A percentile compares a stretch with the other conserved stretches of the same genome.
phyloP scores from a whole-genome alignment of 1,140 invertebrate species.

The Bathynomus jamesi region DNA sequence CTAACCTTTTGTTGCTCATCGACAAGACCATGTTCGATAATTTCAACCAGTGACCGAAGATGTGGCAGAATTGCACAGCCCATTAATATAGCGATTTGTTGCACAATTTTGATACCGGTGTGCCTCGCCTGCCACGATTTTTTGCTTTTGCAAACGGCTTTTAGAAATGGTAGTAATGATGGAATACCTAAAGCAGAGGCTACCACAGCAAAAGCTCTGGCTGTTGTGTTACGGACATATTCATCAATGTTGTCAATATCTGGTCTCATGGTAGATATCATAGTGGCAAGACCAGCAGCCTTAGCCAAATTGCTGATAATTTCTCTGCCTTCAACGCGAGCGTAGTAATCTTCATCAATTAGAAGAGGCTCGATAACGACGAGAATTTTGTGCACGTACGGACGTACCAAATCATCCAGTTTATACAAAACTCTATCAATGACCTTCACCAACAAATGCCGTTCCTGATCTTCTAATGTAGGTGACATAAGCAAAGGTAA shows the following conservation, averaged over 20 bases:
- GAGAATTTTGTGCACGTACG: conserved; percentile 98
- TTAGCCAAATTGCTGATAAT: conserved; percentile 99
- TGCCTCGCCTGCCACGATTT: conserved; percentile 99
- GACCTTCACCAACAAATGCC: conserved; percentile 98
- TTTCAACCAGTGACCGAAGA: conserved; percentile 95
- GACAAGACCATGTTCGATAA: conserved; percentile 90
- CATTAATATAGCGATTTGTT: conserved; percentile 99
- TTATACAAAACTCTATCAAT: conserved; percentile 99
- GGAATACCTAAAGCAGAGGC: conserved; percentile 98
- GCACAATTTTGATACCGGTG: conserved; percentile 99
- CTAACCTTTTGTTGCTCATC: conserved; percentile 70
- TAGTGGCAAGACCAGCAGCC: conserved; percentile 98
- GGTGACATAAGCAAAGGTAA: conserved; percentile 97
- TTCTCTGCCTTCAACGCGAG: conserved; percentile 96
- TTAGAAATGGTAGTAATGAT: conserved; percentile 93
- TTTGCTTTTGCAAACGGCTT: conserved; percentile 98
- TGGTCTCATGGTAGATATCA: conserved; percentile 99
- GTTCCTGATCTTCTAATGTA: conserved; percentile 96
- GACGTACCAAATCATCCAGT: conserved; percentile 94
- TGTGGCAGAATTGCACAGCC: conserved; percentile 98
- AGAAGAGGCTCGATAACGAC: conserved; percentile 98
- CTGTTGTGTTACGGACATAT: conserved; percentile 98
- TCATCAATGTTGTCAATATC: conserved; percentile 99
- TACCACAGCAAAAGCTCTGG: conserved; percentile 97
- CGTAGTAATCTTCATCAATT: conserved; percentile 99